Evolutionary conservation across 2,797 vertebrate species (phyloP).

Genomic region (Euthynnus affinis): DNA sequence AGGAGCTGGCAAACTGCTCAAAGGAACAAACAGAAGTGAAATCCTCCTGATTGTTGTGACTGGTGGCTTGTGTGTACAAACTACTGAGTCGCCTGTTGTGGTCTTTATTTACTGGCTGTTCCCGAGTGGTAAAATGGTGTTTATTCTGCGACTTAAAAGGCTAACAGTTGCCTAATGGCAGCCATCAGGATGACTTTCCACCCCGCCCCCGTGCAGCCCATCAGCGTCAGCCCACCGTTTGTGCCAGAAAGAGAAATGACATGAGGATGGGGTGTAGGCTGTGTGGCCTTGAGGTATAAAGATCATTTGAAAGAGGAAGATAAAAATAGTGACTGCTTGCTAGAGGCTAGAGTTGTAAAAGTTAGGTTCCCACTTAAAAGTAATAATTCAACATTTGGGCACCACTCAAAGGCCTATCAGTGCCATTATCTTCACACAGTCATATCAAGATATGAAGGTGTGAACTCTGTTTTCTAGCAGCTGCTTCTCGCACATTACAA

Average conservation of each 20-base stretch:
- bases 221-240: conserved; percentile 39
- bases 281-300: conserved; percentile 31
- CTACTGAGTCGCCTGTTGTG: conserved; percentile 49
- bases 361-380: neutral
- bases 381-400: too few relatives aligned
- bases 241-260: conserved; percentile 49
- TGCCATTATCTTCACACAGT: too few relatives aligned
- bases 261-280: conserved; percentile 16
- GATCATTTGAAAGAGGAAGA: conserved; percentile 18
- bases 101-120: conserved; percentile 66
- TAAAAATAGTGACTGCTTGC: conserved; percentile 15
- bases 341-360: neutral
- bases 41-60: conserved; percentile 36
- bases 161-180: conserved; percentile 64
- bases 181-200: conserved; percentile 45
- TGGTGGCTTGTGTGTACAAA: conserved; percentile 32
- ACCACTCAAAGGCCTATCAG: too few relatives aligned
- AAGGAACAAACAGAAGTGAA: conserved; percentile 65
- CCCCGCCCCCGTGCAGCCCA: conserved; percentile 29
- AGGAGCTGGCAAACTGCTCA: conserved; percentile 12
- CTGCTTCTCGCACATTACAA: too few relatives aligned
- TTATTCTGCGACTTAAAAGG: conserved; percentile 74
- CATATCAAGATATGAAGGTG: too few relatives aligned
- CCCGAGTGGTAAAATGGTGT: conserved; percentile 64
- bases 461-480: too few relatives aligned